These are phyloP conservation scores for Aporophyla lueneburgensis DNA, from an alignment of 2,888 invertebrate species.

Conservation along the genomic window DNA sequence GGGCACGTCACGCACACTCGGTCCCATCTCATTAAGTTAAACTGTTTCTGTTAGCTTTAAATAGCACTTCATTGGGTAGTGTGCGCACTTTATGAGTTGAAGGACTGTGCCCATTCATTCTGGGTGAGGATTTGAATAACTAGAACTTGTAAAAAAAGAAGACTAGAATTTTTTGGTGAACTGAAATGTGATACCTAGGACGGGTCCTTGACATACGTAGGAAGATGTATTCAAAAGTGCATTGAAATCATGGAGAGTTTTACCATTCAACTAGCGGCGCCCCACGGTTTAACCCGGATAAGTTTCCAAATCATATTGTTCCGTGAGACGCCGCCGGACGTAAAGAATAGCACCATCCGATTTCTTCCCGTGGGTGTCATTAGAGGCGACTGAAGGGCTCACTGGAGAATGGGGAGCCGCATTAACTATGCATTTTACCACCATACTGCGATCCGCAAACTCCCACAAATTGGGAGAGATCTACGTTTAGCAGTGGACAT, in stretches of 20 bases:
- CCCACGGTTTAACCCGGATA: no score
- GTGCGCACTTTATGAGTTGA: constrained; percentile 69
- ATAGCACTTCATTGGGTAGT: constrained; percentile 77
- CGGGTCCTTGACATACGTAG: not conserved
- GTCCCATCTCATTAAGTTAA: constrained; percentile 85
- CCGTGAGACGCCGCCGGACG: no score
- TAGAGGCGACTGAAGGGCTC: no score
- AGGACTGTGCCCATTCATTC: constrained; percentile 55
- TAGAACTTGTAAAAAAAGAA: not conserved
- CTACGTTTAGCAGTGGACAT: no score
- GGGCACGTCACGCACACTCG: constrained; percentile 84
- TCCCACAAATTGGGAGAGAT: no score
- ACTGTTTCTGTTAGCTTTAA: constrained; percentile 84
- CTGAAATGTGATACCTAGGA: not conserved
- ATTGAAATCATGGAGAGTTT: not conserved
- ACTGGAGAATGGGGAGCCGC: no score
- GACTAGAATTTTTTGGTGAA: constrained; percentile 21
- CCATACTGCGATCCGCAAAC: no score
- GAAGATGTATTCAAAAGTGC: not conserved
- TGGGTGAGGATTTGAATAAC: constrained; percentile 26
- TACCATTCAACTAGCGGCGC: no score
- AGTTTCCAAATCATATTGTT: no score
- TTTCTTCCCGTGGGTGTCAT: no score
- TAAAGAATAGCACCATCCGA: no score
- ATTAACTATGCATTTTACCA: no score